Base-by-base conservation (phyloP, 1,140 invertebrate species). In the Papilio xuthus region DNA sequence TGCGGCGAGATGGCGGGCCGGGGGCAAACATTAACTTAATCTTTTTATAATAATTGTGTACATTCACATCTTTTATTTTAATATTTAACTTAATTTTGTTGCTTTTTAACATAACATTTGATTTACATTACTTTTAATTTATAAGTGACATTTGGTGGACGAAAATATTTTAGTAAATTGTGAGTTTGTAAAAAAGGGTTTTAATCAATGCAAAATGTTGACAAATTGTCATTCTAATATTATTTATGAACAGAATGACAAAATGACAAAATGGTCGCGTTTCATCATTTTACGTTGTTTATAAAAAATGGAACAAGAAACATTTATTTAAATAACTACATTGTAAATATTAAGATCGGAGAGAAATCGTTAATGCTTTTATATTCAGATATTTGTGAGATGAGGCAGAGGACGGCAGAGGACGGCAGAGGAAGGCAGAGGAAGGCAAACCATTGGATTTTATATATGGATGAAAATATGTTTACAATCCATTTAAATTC, bases 401-500 rank as follows among this genome's bases (percentile, higher is more conserved):
- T 53, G 85, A 80, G 79, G 80, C 77, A n/a, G n/a, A n/a, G n/a
- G n/a, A n/a, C n/a, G n/a, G n/a, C n/a, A n/a, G n/a, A n/a, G n/a
- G n/a, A n/a, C n/a, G n/a, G n/a, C n/a, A n/a, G n/a, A n/a, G n/a
- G n/a, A n/a, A n/a, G n/a, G n/a, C n/a, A n/a, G n/a, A n/a, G n/a
- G n/a, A n/a, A n/a, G n/a, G n/a, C n/a, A n/a, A 78, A 87, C 89
- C 88, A 86, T 84, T 81, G 85, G 88, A 87, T 90, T 89, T 78
- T 37, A 26, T 50, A 77, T 76, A 92, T 90, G 89, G 89, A 92
- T 81, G 78, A 79, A 69, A 81, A 91, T 91, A 90, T 91, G 89
- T 91, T 92, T 88, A 80, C 78, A 85, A 87, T 91, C 89, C 91
- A 87, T 90, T 82, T 74, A 84, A 89, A 88, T 87, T 92, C 89